phyloP scores from a whole-genome alignment of 2,113 vertebrate species.

The Oncorhynchus nerka region DNA sequence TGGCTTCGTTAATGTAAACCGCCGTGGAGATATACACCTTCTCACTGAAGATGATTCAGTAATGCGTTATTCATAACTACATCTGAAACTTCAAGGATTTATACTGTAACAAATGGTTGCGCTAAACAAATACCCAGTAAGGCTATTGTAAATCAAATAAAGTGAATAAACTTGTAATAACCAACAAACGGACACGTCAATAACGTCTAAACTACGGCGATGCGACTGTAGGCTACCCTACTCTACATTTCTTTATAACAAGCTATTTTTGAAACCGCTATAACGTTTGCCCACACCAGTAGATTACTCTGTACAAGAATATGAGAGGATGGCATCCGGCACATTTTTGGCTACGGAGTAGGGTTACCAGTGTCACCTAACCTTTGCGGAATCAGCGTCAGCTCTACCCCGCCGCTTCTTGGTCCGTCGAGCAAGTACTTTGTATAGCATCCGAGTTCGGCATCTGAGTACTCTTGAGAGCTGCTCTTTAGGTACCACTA shows the following conservation, averaged over 20 bases:
- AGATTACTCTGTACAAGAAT: too few relatives aligned
- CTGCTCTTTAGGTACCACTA: constrained; percentile 21
- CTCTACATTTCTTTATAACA: too few relatives aligned
- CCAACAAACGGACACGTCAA: too few relatives aligned
- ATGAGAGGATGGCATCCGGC: neutral
- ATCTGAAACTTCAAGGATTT: too few relatives aligned
- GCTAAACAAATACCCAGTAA: too few relatives aligned
- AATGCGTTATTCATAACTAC: constrained; percentile 28
- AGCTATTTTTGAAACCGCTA: too few relatives aligned
- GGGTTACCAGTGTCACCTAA: constrained; percentile 19
- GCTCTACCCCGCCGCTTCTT: constrained; percentile 51
- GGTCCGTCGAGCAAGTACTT: constrained; percentile 15
- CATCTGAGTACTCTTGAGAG: constrained; percentile 22
- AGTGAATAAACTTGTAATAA: too few relatives aligned
- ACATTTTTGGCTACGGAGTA: neutral
- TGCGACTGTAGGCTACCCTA: too few relatives aligned
- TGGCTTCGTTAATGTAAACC: constrained; percentile 46
- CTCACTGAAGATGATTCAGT: constrained; percentile 38
- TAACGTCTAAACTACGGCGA: too few relatives aligned
- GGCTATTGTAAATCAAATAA: too few relatives aligned
- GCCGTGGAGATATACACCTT: constrained; percentile 38
- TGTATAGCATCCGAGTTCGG: neutral
- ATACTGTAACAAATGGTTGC: too few relatives aligned
- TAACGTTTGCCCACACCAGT: too few relatives aligned
- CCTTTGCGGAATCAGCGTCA: constrained; percentile 43